phyloP scores from a whole-genome alignment of 2,113 vertebrate species.

The Verasper variegatus region DNA sequence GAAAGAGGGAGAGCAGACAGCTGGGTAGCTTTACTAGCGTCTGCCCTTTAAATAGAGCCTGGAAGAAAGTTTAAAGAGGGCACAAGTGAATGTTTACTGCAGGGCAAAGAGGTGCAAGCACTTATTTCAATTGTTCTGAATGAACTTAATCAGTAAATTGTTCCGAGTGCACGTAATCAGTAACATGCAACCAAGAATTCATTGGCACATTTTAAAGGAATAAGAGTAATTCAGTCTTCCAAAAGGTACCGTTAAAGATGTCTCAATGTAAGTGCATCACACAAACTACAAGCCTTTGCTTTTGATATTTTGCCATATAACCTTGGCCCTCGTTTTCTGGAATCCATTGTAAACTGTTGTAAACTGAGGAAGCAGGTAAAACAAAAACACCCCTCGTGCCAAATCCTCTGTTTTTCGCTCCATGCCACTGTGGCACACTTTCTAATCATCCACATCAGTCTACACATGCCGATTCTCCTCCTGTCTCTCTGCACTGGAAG shows the following conservation, averaged over 20 bases:
- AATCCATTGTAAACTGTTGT: conserved; percentile 28
- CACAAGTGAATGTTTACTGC: conserved; percentile 72
- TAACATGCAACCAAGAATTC: conserved; percentile 23
- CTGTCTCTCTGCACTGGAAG: conserved; percentile 23
- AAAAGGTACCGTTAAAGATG: not conserved
- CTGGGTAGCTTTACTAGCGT: conserved; percentile 72
- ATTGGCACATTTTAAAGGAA: conserved; percentile 18
- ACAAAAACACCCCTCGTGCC: conserved; percentile 30
- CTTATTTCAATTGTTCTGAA: conserved; percentile 61
- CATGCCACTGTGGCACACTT: conserved; percentile 15
- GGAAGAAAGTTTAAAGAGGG: conserved; percentile 73
- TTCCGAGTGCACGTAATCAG: conserved; percentile 36
- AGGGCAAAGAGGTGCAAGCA: conserved; percentile 55
- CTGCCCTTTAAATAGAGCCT: conserved; percentile 71
- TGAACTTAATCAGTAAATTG: conserved; percentile 46
- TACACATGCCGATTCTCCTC: conserved; percentile 19
- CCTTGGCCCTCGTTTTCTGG: conserved; percentile 12
- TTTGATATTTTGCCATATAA: conserved; percentile 33
- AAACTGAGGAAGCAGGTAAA: conserved; percentile 46
- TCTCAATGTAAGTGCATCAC: conserved; percentile 26
- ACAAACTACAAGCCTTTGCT: conserved; percentile 10
- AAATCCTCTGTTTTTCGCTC: conserved; percentile 33
- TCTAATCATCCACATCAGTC: conserved; percentile 44
- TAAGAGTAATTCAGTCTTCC: conserved; percentile 25
- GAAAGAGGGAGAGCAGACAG: conserved; percentile 67